Conservation (phyloP, 1,140 invertebrate species). For the Belonocnema kinseyi region DNA sequence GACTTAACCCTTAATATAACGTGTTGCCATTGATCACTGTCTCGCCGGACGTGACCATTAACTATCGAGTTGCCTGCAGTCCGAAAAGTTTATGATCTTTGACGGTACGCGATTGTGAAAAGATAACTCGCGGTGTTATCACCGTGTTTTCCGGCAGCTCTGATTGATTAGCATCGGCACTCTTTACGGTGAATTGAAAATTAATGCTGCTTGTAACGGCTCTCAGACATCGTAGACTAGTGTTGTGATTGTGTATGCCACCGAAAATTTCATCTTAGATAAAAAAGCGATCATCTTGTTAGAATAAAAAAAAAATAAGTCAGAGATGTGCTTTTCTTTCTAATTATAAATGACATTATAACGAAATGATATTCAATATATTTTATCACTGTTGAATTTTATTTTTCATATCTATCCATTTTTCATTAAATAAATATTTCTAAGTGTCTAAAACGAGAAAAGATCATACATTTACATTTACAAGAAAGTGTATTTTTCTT, state of each 20-base stretch:
- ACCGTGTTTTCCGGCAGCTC: neutral
- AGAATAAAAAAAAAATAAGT: too few species aligned
- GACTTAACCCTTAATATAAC: constrained; percentile 38
- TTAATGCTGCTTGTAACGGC: constrained; percentile 1
- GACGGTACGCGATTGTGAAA: constrained; percentile 1
- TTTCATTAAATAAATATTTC: too few species aligned
- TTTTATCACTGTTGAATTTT: too few species aligned
- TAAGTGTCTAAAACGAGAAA: too few species aligned
- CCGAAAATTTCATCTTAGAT: too few species aligned
- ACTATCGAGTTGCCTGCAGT: constrained; percentile 17
- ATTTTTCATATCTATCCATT: too few species aligned
- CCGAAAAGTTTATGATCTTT: constrained; percentile 13
- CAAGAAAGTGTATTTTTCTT: too few species aligned
- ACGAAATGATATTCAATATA: too few species aligned
- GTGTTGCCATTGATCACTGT: constrained; percentile 53
- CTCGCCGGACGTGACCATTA: constrained; percentile 49
- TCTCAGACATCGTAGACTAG: neutral
- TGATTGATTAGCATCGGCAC: constrained; percentile 5
- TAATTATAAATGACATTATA: too few species aligned
- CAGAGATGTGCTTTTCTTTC: too few species aligned
- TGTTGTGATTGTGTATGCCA: neutral
- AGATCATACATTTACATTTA: too few species aligned
- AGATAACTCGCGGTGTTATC: constrained; percentile 9
- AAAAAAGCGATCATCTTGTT: too few species aligned
- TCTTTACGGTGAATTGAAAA: constrained; percentile 4